phyloP scores from a whole-genome alignment of 2,888 invertebrate genomes.

The Meiosimyza decipiens region DNA sequence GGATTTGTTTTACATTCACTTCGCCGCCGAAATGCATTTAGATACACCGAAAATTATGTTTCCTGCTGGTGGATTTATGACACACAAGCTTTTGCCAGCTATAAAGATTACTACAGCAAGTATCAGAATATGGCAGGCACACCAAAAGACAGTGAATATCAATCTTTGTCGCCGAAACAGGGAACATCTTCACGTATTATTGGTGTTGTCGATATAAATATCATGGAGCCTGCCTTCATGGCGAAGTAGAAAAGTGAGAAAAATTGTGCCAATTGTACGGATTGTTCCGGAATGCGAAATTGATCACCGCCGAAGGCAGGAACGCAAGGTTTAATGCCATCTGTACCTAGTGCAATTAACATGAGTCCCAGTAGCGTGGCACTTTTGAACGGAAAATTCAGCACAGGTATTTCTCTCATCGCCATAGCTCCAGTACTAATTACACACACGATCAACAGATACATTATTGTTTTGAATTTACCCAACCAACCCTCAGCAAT shows the following conservation, averaged over 20 bases:
- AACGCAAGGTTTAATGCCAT: slow-evolving; percentile 96
- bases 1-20: slow-evolving; percentile 68
- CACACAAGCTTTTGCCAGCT: slow-evolving; percentile 81
- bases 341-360: slow-evolving; percentile 88
- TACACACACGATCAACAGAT: slow-evolving; percentile 88
- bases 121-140: slow-evolving; percentile 90
- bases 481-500: slow-evolving; percentile 93
- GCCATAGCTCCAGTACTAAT: slow-evolving; percentile 84
- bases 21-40: slow-evolving; percentile 75
- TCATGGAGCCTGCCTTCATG: slow-evolving; percentile 90
- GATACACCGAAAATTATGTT: slow-evolving; percentile 84
- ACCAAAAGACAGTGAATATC: slow-evolving; percentile 88
- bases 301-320: slow-evolving; percentile 96
- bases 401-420: slow-evolving; percentile 73
- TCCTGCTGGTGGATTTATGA: slow-evolving; percentile 81
- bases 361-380: slow-evolving; percentile 76
- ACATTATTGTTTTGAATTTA: slow-evolving; percentile 85
- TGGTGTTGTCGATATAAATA: slow-evolving; percentile 90
- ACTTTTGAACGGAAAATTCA: slow-evolving; percentile 70
- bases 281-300: slow-evolving; percentile 84
- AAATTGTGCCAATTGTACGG: slow-evolving; percentile 82
- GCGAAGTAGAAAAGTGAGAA: slow-evolving; percentile 96
- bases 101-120: slow-evolving; percentile 83
- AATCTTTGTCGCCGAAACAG: slow-evolving; percentile 81
- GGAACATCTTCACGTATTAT: slow-evolving; percentile 82